Percentiles rank a stretch among this genome's conserved stretches.
phyloP scores from a whole-genome alignment of 2,888 invertebrate genomes.

The Morinoia aosen region DNA sequence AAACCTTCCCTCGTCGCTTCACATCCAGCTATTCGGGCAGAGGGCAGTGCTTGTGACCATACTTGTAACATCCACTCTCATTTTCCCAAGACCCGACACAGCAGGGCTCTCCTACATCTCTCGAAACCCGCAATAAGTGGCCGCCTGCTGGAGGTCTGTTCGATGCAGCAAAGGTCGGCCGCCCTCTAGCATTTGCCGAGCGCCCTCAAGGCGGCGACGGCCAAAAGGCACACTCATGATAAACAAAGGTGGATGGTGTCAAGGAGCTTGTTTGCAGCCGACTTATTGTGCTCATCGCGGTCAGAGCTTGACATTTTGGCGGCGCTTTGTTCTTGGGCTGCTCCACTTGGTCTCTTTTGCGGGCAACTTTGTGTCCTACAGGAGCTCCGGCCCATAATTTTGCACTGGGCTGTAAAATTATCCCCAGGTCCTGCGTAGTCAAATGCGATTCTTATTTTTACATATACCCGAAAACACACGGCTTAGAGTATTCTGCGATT shows the following conservation, averaged over 20 bases:
- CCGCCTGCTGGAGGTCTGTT: background rate
- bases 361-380: background rate
- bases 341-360: background rate
- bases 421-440: background rate
- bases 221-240: constrained; percentile 18
- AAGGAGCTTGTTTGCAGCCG: background rate
- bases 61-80: background rate
- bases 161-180: background rate
- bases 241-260: constrained; percentile 34
- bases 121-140: background rate
- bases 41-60: background rate
- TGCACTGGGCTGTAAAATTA: background rate
- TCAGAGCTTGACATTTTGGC: background rate
- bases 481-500: background rate
- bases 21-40: too few species aligned
- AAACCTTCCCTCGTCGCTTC: too few species aligned
- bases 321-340: background rate
- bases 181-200: background rate
- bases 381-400: background rate
- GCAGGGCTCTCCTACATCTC: background rate
- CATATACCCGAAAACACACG: too few species aligned
- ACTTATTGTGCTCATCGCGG: constrained; percentile 10
- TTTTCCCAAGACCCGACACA: background rate
- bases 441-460: too few species aligned
- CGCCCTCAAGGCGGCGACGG: background rate